Evolutionary conservation across 2,113 vertebrate species (phyloP).

Genomic region (Tor tambroides): DNA sequence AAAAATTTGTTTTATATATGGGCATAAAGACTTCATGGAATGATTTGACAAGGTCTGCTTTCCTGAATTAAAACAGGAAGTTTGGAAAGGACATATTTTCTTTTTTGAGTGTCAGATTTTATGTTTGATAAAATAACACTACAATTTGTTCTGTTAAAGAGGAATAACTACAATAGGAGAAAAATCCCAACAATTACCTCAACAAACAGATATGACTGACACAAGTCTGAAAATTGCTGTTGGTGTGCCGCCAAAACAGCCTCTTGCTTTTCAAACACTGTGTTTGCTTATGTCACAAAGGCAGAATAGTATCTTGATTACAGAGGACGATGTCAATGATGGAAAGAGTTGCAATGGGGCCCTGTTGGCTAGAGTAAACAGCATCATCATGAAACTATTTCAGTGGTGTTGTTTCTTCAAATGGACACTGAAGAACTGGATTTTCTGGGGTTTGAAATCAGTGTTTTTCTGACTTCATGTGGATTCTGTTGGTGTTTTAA

Average conservation of each 20-base stretch:
- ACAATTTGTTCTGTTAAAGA: background rate
- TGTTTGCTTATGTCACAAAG: background rate
- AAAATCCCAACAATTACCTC: background rate
- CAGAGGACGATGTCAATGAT: background rate
- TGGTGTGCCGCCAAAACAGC: background rate
- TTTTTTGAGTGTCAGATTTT: background rate
- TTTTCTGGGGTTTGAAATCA: background rate
- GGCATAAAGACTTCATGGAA: background rate
- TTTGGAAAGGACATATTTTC: too few relatives aligned
- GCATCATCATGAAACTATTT: background rate
- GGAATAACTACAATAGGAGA: background rate
- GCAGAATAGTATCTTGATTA: slow-evolving; percentile 17
- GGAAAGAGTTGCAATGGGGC: background rate
- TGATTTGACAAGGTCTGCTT: background rate
- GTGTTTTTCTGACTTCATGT: slow-evolving; percentile 18
- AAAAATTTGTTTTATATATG: background rate
- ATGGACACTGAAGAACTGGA: background rate
- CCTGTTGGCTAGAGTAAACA: background rate
- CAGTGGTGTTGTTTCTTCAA: slow-evolving; percentile 5
- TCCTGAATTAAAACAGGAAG: background rate
- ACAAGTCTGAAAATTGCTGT: background rate
- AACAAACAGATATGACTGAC: background rate
- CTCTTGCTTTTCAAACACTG: background rate
- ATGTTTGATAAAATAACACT: background rate
- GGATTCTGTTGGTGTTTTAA: background rate